Evolutionary conservation across 2,888 invertebrate species (phyloP).

Genomic region (Melanchra persicariae): DNA sequence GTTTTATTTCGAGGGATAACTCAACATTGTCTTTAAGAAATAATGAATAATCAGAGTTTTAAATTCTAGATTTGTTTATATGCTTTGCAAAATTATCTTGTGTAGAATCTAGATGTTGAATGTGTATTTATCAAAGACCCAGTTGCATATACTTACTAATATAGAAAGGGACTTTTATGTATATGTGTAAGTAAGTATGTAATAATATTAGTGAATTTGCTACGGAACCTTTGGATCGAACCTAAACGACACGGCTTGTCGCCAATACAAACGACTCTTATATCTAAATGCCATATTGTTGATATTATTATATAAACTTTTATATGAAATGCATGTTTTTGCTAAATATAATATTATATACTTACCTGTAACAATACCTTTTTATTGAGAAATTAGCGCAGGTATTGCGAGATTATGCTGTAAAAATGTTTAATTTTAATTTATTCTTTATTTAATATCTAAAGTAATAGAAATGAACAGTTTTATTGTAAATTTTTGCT

Average conservation of each 20-base stretch:
- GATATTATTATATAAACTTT: conserved; percentile 65
- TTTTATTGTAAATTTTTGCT: conserved; percentile 61
- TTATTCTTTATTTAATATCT: conserved; percentile 42
- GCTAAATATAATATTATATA: conserved; percentile 42
- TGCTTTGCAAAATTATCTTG: conserved; percentile 33
- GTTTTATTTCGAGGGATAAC: conserved; percentile 45
- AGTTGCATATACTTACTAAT: conserved; percentile 24
- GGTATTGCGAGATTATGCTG: conserved; percentile 48
- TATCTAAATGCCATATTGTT: conserved; percentile 63
- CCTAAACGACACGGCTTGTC: conserved; percentile 12
- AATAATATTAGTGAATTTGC: conserved; percentile 24
- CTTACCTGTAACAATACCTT: conserved; percentile 31
- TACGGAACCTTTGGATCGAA: conserved; percentile 33
- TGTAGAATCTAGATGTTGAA: not conserved
- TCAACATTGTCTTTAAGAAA: conserved; percentile 38
- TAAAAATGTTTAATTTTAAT: conserved; percentile 22
- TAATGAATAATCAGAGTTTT: conserved; percentile 26
- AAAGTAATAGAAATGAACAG: conserved; percentile 5
- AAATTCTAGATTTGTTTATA: conserved; percentile 30
- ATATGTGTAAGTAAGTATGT: not conserved
- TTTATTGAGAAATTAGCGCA: conserved; percentile 40
- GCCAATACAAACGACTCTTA: conserved; percentile 36
- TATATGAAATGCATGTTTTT: conserved; percentile 56
- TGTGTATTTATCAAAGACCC: conserved; percentile 9
- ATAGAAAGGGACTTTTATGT: conserved; percentile 17